Evolutionary conservation across 1,140 invertebrate genomes (phyloP).

Genomic region (Lanistes nyassanus): DNA sequence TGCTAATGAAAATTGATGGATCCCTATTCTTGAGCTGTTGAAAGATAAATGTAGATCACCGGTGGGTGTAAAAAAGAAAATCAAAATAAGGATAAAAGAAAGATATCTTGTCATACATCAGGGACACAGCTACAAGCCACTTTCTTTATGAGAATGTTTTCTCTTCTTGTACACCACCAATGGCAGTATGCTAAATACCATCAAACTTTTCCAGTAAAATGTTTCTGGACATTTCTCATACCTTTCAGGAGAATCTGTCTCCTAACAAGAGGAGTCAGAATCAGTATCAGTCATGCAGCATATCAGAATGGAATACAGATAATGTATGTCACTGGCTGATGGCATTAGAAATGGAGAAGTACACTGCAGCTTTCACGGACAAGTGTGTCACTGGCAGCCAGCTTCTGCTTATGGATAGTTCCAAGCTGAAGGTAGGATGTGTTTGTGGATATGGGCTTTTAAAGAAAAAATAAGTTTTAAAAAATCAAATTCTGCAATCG

Average conservation of each 20-base stretch:
- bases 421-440: conserved; percentile 79
- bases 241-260: conserved; percentile 43
- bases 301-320: conserved; percentile 85
- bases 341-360: conserved; percentile 82
- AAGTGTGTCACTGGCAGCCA: conserved; percentile 85
- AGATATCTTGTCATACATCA: too few species aligned
- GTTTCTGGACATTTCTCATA: neutral
- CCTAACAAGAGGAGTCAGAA: conserved; percentile 47
- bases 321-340: conserved; percentile 92
- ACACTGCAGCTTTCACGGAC: conserved; percentile 84
- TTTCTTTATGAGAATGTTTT: too few species aligned
- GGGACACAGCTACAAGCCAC: too few species aligned
- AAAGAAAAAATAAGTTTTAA: neutral
- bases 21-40: too few species aligned
- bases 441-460: conserved; percentile 18
- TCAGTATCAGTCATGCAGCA: conserved; percentile 49
- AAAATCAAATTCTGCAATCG: too few species aligned
- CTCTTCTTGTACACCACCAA: too few species aligned
- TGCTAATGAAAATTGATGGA: too few species aligned
- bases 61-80: too few species aligned
- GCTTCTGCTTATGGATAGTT: conserved; percentile 84
- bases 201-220: too few species aligned
- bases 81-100: too few species aligned
- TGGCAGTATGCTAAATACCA: too few species aligned
- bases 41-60: too few species aligned